phyloP scores from a whole-genome alignment of 2,797 vertebrate genomes.

The Parauchenoglanis ngamensis region DNA sequence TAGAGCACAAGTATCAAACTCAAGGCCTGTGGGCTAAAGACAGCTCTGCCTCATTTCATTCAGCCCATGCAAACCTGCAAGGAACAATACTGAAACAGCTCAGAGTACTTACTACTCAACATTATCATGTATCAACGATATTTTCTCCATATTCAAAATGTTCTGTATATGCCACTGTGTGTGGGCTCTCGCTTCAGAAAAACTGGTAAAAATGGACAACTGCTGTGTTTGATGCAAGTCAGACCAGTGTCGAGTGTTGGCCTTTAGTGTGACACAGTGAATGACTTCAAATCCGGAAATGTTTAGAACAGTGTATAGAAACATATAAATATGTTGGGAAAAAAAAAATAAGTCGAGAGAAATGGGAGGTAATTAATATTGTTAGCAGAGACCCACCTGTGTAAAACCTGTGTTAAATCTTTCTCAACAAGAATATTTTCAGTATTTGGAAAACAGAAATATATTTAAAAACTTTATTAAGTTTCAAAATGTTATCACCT shows the following conservation, averaged over 20 bases:
- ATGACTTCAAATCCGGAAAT: background rate
- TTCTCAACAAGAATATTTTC: background rate
- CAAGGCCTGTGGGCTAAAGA: background rate
- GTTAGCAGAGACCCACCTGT: background rate
- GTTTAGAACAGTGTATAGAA: background rate
- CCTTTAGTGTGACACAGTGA: background rate
- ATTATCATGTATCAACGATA: background rate
- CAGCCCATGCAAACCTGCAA: background rate
- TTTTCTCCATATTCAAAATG: background rate
- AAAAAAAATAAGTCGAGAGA: background rate
- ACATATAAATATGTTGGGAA: background rate
- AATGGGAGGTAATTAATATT: background rate
- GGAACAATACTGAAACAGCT: background rate
- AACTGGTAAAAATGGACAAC: too few species aligned
- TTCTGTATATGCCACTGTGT: background rate
- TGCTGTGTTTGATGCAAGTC: background rate
- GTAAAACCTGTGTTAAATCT: background rate
- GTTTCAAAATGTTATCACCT: background rate
- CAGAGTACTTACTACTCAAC: background rate
- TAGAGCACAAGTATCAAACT: background rate
- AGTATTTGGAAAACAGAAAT: background rate
- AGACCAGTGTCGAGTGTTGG: background rate
- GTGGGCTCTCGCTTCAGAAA: background rate
- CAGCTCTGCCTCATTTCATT: background rate
- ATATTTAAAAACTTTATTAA: background rate